These are phyloP conservation scores for Polymixis lichenea DNA, from an alignment of 2,888 invertebrate genomes.

Conservation along the genomic window DNA sequence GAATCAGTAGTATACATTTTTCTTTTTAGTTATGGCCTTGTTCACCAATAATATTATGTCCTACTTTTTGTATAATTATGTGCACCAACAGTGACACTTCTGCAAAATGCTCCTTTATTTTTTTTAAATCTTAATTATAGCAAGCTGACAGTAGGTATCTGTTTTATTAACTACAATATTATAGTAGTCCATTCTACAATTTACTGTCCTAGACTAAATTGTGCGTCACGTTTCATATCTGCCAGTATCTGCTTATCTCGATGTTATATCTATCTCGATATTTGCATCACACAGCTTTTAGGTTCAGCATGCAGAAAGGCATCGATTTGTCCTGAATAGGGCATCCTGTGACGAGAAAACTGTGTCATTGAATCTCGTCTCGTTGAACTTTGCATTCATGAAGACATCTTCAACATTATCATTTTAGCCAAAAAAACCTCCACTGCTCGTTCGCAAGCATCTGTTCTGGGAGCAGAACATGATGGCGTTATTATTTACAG, in stretches of 20 bases:
- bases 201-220: not conserved
- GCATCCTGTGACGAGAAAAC: not conserved
- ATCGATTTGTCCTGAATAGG: constrained; percentile 14
- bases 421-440: too few relatives aligned
- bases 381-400: not conserved
- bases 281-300: constrained; percentile 29
- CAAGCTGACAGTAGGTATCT: not conserved
- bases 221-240: constrained; percentile 4
- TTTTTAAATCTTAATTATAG: too few relatives aligned
- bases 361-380: not conserved
- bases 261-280: constrained; percentile 20
- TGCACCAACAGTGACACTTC: not conserved
- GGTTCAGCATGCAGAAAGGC: not conserved
- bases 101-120: not conserved
- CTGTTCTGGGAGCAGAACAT: too few relatives aligned
- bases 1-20: not conserved
- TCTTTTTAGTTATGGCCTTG: not conserved
- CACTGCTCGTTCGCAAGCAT: too few relatives aligned
- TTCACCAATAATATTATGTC: not conserved
- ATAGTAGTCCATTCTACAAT: not conserved
- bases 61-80: too few relatives aligned
- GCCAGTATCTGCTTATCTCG: constrained; percentile 34
- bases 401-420: too few relatives aligned
- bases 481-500: not conserved
- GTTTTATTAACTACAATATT: not conserved